Base-by-base conservation (phyloP, 2,888 invertebrate species). In the Chrysina gloriosa region DNA sequence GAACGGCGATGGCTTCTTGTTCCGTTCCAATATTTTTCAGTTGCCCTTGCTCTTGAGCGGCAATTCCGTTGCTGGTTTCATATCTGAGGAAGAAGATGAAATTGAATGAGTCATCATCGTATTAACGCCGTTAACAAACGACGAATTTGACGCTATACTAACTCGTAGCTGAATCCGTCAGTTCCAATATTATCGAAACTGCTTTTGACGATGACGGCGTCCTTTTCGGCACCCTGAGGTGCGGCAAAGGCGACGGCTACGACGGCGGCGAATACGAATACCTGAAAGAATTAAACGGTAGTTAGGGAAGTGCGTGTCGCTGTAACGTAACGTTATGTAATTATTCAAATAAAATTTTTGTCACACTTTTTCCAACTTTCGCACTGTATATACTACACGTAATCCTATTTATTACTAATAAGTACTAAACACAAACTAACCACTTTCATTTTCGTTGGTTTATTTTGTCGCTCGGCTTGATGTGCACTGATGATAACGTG, bases 51-150 rank as follows among this genome's bases (percentile, higher is more conserved):
- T 90, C 90, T 70, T 87, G 84, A 11, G 89, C 85, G 6, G 87
- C 86, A 3, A 86, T 86, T 23, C 90, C 90, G 74, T 90, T 89
- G 75, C 89, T 90, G 1, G 90, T 87, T 74, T 89, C 89, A 72
- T 85, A 90, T 48, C 89, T 86, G 29, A 7, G 65, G 23, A n/a
- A 31, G 16, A 47, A 63, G 5, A 19, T n/a, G n/a, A n/a, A n/a
- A n/a, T n/a, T n/a, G n/a, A n/a, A n/a, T n/a, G n/a, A n/a, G n/a
- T n/a, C n/a, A n/a, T n/a, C n/a, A n/a, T n/a, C n/a, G n/a, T n/a
- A n/a, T n/a, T n/a, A n/a, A n/a, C n/a, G 25, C n/a, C 5, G 16
- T 14, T 52, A 31, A 29, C 31, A 34, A 47, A 16, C 2, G 1
- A 19, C 2, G 21, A 48, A 27, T 3, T n/a, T n/a, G n/a, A 27